A percentile compares a stretch with the other conserved stretches of the same genome.
Evolutionary conservation across 2,888 invertebrate genomes (phyloP).

Genomic region (Nebria brevicollis): DNA sequence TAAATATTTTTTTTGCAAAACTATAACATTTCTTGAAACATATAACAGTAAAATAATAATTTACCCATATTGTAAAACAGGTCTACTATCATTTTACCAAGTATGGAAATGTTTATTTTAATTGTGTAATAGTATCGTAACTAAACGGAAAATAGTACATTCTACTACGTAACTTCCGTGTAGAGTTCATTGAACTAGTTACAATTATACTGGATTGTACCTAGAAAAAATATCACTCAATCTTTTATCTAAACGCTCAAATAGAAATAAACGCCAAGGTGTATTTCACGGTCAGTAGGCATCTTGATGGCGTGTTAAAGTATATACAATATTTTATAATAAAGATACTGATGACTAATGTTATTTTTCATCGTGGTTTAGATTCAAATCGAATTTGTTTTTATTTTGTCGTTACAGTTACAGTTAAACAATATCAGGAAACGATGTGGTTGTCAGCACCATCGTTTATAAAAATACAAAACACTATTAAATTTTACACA

Average conservation of each 20-base stretch:
- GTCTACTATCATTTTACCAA: background rate
- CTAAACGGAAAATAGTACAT: background rate
- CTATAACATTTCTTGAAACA: background rate
- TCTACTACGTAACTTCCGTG: conserved; percentile 23
- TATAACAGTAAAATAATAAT: background rate
- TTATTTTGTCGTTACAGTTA: background rate
- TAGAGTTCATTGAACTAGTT: conserved; percentile 37
- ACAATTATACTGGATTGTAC: conserved; percentile 21
- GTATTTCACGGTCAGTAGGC: conserved; percentile 40
- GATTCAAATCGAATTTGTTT: background rate
- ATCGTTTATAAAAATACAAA: no score
- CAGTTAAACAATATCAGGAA: background rate
- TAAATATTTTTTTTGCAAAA: background rate
- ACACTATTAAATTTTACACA: no score
- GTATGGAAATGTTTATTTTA: background rate
- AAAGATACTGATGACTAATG: conserved; percentile 26
- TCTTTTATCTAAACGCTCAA: conserved; percentile 16
- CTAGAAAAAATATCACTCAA: conserved; percentile 24
- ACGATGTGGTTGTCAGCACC: background rate
- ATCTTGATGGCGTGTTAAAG: conserved; percentile 3
- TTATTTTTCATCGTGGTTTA: background rate
- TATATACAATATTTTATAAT: conserved; percentile 20
- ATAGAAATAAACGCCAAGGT: conserved; percentile 20
- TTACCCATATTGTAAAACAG: background rate
- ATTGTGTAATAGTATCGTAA: background rate